Percentiles rank a stretch among this genome's conserved stretches.
Evolutionary conservation across 2,797 vertebrate genomes (phyloP).

Genomic region (Steatocranus sp.): DNA sequence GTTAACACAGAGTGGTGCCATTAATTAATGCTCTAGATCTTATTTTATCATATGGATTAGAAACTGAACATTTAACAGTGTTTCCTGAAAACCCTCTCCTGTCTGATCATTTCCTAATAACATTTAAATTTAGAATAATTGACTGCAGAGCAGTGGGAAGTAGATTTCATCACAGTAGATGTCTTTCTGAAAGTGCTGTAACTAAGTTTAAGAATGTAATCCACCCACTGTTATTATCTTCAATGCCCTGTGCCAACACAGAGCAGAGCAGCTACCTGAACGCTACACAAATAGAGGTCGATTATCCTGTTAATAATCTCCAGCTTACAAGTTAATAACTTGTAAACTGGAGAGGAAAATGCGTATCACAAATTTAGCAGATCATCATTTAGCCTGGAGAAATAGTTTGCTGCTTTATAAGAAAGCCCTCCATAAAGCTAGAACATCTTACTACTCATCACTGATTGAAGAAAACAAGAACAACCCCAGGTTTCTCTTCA

Average conservation of each 20-base stretch:
- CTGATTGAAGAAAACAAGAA: background rate
- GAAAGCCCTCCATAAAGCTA: background rate
- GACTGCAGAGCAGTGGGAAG: accelerated
- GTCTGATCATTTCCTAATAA: background rate
- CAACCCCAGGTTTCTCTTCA: background rate
- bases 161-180: accelerated
- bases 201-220: background rate
- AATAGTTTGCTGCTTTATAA: background rate
- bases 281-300: accelerated
- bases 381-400: background rate
- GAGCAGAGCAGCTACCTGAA: background rate
- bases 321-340: accelerated
- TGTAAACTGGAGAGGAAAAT: background rate
- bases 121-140: background rate
- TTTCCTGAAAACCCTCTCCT: background rate
- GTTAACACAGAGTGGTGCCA: background rate
- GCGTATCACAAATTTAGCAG: background rate
- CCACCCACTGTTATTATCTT: accelerated
- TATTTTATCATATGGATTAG: background rate
- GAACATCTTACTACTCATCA: background rate
- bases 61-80: background rate
- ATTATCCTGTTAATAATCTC: background rate
- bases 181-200: background rate
- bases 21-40: background rate
- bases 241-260: background rate